Percentiles rank a stretch among this genome's conserved stretches.
phyloP scores from a whole-genome alignment of 2,113 vertebrate species.

The Sitta europaea region DNA sequence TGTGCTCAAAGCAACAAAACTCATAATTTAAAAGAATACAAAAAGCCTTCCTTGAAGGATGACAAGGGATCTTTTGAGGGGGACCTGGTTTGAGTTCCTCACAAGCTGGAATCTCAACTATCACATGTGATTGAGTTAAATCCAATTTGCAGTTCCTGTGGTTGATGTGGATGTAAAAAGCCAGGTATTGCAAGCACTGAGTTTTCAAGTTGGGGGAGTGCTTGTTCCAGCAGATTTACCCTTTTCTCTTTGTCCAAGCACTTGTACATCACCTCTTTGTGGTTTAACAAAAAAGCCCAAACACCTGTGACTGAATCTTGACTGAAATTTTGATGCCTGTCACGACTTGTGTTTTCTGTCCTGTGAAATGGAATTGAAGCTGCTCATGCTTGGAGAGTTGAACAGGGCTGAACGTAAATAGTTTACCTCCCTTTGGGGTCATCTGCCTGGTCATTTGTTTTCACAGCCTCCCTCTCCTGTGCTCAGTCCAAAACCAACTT shows the following conservation, averaged over 20 bases:
- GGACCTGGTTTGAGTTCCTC: background rate
- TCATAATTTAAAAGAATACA: background rate
- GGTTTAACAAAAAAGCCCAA: background rate
- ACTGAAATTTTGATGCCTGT: background rate
- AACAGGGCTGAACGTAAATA: background rate
- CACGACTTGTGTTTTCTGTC: background rate
- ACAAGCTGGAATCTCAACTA: background rate
- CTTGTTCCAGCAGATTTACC: background rate
- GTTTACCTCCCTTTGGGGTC: background rate
- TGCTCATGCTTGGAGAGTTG: background rate
- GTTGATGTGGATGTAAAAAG: background rate
- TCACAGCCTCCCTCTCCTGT: background rate
- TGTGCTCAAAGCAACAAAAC: background rate
- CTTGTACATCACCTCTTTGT: background rate
- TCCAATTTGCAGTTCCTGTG: background rate
- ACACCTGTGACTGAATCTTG: background rate
- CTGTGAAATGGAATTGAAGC: background rate
- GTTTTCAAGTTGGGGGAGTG: background rate
- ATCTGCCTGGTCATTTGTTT: background rate
- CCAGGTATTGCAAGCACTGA: background rate
- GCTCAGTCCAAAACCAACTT: constrained; percentile 16
- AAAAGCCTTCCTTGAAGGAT: background rate
- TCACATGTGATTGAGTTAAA: background rate
- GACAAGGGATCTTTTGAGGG: background rate
- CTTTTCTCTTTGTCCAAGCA: background rate